Conservation (phyloP, 2,113 vertebrate species). For the Aix galericulata region DNA sequence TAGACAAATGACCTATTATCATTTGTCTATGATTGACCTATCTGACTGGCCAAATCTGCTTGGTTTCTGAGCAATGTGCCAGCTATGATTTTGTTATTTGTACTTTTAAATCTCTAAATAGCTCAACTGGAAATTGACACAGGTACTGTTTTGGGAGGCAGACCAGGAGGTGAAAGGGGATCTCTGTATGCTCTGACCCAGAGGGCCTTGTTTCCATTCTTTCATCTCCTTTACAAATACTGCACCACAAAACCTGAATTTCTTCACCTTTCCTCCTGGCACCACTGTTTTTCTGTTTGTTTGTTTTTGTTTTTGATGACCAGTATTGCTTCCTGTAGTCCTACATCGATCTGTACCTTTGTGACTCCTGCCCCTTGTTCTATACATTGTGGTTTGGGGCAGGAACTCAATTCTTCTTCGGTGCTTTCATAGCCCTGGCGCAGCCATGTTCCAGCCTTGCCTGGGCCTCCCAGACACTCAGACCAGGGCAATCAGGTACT, state of each 20-base stretch:
- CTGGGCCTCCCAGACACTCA: background rate
- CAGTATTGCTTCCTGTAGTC: background rate
- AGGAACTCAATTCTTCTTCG: background rate
- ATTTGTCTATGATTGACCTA: background rate
- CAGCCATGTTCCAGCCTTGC: background rate
- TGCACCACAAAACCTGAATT: background rate
- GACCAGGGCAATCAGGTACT: background rate
- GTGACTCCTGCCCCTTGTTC: background rate
- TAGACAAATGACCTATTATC: background rate
- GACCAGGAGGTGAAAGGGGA: background rate
- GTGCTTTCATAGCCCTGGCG: background rate
- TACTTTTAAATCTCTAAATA: background rate
- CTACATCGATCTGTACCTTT: background rate
- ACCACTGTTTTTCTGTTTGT: background rate
- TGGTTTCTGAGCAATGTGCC: background rate
- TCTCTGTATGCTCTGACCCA: background rate
- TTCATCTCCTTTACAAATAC: background rate
- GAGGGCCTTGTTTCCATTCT: background rate
- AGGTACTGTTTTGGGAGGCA: background rate
- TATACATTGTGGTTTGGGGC: background rate
- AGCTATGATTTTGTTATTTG: background rate
- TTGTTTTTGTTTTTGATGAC: background rate
- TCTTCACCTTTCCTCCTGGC: background rate
- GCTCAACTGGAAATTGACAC: background rate
- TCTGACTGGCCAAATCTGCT: background rate